Percentiles rank a stretch among this genome's conserved stretches.
phyloP scores from a whole-genome alignment of 2,113 vertebrate genomes.

The Lethenteron reissneri region DNA sequence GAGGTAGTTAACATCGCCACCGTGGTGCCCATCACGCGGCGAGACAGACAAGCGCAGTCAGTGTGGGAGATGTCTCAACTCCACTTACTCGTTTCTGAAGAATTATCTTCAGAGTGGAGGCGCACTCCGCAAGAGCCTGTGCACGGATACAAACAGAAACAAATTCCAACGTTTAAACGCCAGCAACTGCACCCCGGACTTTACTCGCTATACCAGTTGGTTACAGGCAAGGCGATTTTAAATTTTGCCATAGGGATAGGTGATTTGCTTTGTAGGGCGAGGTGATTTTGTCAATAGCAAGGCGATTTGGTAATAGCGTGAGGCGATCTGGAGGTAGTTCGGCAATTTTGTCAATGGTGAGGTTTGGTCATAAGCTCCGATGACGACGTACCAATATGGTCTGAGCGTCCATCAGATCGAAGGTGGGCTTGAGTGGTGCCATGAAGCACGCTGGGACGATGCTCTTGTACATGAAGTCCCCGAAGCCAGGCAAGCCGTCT shows the following conservation, averaged over 20 bases:
- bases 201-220: neutral
- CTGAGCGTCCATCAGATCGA: constrained; percentile 85
- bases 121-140: constrained; percentile 79
- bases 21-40: neutral
- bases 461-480: constrained; percentile 92
- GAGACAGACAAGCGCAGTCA: neutral
- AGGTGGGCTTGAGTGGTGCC: constrained; percentile 78
- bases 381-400: constrained; percentile 51
- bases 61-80: neutral
- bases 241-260: neutral
- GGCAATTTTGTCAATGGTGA: neutral
- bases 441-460: constrained; percentile 89
- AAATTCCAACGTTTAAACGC: neutral
- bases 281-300: neutral
- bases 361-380: neutral
- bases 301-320: neutral
- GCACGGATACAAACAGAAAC: constrained; percentile 10
- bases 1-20: no score
- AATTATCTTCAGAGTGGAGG: constrained; percentile 76
- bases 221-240: neutral
- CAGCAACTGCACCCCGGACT: neutral
- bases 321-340: no score
- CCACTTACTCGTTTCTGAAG: constrained; percentile 70
- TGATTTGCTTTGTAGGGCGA: neutral
- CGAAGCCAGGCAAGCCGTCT: constrained; percentile 78